These are phyloP conservation scores for Rhagologus leucostigma DNA, from an alignment of 2,113 vertebrate genomes.

Conservation along the genomic window DNA sequence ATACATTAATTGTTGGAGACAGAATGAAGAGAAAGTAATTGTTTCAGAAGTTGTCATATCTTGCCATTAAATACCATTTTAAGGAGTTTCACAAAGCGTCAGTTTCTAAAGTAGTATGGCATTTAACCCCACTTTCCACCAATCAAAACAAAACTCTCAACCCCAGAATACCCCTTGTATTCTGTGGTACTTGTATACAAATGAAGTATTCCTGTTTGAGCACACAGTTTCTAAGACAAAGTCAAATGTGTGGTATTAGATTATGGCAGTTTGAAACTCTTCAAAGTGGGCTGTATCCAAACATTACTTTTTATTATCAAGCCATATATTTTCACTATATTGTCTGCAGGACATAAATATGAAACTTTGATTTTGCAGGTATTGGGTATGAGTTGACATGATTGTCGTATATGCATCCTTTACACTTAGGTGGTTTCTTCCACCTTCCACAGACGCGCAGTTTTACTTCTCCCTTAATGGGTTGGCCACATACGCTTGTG, in stretches of 20 bases:
- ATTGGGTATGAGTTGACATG: neutral
- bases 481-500: neutral
- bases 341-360: neutral
- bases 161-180: neutral
- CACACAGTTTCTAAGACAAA: neutral
- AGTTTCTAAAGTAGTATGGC: neutral
- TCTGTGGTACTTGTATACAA: neutral
- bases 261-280: neutral
- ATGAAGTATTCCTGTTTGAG: neutral
- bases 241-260: neutral
- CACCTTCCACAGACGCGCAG: neutral
- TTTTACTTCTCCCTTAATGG: neutral
- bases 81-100: neutral
- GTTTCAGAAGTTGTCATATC: neutral
- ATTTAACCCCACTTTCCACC: neutral
- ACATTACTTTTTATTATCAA: neutral
- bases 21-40: neutral
- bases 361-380: neutral
- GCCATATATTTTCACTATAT: neutral
- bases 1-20: neutral
- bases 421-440: neutral
- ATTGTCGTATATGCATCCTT: neutral
- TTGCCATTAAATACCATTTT: neutral
- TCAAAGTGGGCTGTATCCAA: neutral
- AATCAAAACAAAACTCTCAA: neutral